Evolutionary conservation across 2,113 vertebrate species (phyloP).

Genomic region (Istiophorus platypterus): DNA sequence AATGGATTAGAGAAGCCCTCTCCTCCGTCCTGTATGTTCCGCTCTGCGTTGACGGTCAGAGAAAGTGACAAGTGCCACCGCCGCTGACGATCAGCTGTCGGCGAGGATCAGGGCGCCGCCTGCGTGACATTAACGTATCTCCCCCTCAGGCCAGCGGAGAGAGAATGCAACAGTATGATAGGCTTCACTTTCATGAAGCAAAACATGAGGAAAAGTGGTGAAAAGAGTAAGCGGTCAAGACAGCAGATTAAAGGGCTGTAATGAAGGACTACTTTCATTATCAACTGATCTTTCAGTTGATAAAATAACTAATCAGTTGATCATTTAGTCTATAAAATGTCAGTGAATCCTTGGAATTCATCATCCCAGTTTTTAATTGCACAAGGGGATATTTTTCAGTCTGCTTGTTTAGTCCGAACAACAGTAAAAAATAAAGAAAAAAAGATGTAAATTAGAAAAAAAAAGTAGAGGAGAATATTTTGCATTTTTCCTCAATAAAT

Average conservation of each 20-base stretch:
- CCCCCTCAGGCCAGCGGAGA: background rate
- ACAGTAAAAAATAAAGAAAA: background rate
- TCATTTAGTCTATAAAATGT: background rate
- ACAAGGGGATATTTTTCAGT: background rate
- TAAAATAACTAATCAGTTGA: background rate
- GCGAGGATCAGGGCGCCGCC: constrained; percentile 13
- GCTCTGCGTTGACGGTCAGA: constrained; percentile 26
- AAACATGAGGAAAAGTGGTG: background rate
- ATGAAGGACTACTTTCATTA: background rate
- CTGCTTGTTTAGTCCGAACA: background rate
- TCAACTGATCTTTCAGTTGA: background rate
- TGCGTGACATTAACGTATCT: background rate
- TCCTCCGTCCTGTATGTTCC: background rate
- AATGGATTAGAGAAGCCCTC: background rate
- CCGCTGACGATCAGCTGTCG: constrained; percentile 30
- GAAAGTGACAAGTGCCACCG: constrained; percentile 43
- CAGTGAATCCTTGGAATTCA: too few species aligned
- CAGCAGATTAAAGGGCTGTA: too few species aligned
- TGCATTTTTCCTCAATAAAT: background rate
- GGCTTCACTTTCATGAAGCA: background rate
- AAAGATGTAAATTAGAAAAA: background rate
- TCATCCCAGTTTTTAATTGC: background rate
- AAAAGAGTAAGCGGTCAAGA: too few species aligned
- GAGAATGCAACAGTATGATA: too few species aligned
- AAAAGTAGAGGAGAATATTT: background rate